A percentile compares a stretch with the other conserved stretches of the same genome.
These are phyloP conservation scores for Bolinopsis microptera DNA, from an alignment of 37 sponge, comb jelly and placozoan genomes.

Conservation along the genomic window DNA sequence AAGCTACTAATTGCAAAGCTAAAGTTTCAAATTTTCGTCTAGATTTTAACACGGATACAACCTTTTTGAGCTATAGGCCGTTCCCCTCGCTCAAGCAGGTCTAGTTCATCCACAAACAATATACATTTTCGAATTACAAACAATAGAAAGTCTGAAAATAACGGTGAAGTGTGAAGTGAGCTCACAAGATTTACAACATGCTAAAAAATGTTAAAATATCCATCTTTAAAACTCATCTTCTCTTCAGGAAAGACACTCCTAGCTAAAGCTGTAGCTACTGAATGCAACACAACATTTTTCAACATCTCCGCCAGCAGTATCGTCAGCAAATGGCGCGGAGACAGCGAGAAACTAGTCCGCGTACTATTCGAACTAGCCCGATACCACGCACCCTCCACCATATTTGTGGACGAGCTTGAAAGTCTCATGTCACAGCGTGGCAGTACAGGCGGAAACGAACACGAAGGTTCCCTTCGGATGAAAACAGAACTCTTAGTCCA, in stretches of 20 bases:
- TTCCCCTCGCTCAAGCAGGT: no score
- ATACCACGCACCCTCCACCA: slow-evolving; percentile 98
- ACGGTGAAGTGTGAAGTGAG: no score
- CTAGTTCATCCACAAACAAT: no score
- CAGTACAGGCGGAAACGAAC: slow-evolving; percentile 79
- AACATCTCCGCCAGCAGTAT: slow-evolving; percentile 97
- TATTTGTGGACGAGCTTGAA: slow-evolving; percentile 98
- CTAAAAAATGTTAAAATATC: no score
- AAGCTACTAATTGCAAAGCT: no score
- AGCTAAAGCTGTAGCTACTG: slow-evolving; percentile 98
- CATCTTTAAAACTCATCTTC: no score
- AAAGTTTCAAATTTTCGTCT: no score
- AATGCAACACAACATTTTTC: slow-evolving; percentile 98
- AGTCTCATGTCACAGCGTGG: slow-evolving; percentile 93
- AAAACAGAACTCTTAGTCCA: slow-evolving; percentile 97
- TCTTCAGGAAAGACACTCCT: slow-evolving; percentile 96
- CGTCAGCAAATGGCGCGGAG: slow-evolving; percentile 99
- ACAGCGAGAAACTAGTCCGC: slow-evolving; percentile 95
- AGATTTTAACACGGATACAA: no score
- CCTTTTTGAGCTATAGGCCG: no score
- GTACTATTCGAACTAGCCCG: slow-evolving; percentile 96
- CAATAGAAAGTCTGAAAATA: no score
- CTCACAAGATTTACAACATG: no score
- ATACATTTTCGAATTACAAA: no score
- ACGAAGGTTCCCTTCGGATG: slow-evolving; percentile 94